Percentiles rank a stretch among this genome's conserved stretches.
Evolutionary conservation across 2,888 invertebrate genomes (phyloP).

Genomic region (Amblyjoppa fuscipennis): DNA sequence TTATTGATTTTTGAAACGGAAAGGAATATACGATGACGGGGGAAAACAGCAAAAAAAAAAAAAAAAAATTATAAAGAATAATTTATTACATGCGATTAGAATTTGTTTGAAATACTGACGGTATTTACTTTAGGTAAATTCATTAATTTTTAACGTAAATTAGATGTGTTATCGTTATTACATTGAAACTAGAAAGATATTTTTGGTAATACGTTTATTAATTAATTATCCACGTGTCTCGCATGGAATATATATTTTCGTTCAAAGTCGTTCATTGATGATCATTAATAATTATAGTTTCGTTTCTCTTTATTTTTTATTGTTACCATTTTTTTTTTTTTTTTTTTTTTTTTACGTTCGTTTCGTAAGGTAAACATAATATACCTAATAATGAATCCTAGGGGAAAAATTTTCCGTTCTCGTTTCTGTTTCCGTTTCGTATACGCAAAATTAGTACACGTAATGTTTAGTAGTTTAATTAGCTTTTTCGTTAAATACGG

Average conservation of each 20-base stretch:
- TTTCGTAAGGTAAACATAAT: conserved; percentile 64
- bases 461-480: conserved; percentile 38
- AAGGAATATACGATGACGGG: conserved; percentile 51
- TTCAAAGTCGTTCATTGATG: conserved; percentile 68
- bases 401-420: conserved; percentile 79
- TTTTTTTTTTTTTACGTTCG: background rate
- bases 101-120: conserved; percentile 39
- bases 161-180: conserved; percentile 73
- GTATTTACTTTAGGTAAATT: conserved; percentile 70
- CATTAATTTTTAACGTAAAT: conserved; percentile 67
- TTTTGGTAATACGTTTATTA: conserved; percentile 72
- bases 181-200: conserved; percentile 68
- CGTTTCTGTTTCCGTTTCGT: conserved; percentile 83
- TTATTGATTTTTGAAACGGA: conserved; percentile 52
- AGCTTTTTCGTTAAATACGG: conserved; percentile 30
- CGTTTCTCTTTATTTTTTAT: background rate
- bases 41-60: conserved; percentile 30
- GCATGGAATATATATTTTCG: conserved; percentile 71
- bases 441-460: conserved; percentile 64
- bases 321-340: background rate
- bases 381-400: conserved; percentile 66
- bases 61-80: conserved; percentile 37
- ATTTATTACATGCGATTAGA: conserved; percentile 52
- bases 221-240: conserved; percentile 72
- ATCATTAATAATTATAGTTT: conserved; percentile 59